Base-by-base conservation (phyloP, 2,113 vertebrate genomes). In the Pygoscelis adeliae region DNA sequence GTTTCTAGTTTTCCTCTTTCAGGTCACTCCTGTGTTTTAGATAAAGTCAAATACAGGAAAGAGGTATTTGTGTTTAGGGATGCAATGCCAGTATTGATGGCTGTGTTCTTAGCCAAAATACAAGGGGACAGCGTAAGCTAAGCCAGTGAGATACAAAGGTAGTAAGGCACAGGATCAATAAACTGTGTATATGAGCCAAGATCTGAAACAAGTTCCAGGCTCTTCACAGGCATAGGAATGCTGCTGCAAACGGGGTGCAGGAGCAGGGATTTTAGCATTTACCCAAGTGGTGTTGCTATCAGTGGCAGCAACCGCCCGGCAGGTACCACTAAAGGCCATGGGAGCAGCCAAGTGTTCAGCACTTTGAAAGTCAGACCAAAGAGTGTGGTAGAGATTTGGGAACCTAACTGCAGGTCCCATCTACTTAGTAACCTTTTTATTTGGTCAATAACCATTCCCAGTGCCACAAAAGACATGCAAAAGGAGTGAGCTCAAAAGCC, bases 231-330 rank as follows among this genome's bases (percentile, higher is more conserved):
- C 56, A 38, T 0, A 7, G 38, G 22, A 32, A 23, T 26, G 50
- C 38, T 50, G 1, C n/a, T 78, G 34, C 47, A 72, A 8, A 25
- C 3, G n/a, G 21, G 27, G 25, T 0, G 2, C 26, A 70, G 26
- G 13, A n/a, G 30, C 9, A 6, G 42, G 27, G 50, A 42, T 65
- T n/a, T 44, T 0, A 80, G 56, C 61, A 15, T 27, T 47, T 26
- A 50, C 11, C 13, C 15, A 11, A 21, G 53, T 0, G 21, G 7
- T 13, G 46, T 0, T 59, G 61, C 73, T 19, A 1, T 5, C 59
- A 55, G 23, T 1, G 5, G 50, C n/a, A 76, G 49, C 32, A 74
- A 6, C 36, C 1, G 1, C 69, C 19, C 67, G 5, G 55, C n/a
- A 62, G 42, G 15, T 15, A 17, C 50, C 67, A 66, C 47, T 46